A percentile compares a stretch with the other conserved stretches of the same genome.
These are phyloP conservation scores for Cassiopea andromeda DNA, from an alignment of 30 jellyfish, hydroid and myxozoan genomes.

Conservation along the genomic window DNA sequence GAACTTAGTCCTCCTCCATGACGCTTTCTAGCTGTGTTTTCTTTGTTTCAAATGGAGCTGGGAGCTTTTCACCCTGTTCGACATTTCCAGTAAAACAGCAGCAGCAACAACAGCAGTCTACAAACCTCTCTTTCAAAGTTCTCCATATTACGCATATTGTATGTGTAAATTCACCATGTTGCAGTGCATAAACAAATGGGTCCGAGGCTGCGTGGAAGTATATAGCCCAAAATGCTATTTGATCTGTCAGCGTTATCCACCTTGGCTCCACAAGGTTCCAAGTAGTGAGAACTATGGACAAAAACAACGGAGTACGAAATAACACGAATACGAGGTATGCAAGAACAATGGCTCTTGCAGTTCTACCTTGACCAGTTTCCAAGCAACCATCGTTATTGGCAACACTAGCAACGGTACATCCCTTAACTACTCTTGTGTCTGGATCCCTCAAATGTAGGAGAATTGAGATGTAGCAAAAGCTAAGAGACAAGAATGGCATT, in stretches of 20 bases:
- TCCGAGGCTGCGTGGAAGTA: constrained; percentile 84
- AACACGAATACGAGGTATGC: constrained; percentile 24
- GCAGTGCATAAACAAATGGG: constrained; percentile 79
- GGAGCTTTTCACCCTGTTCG: constrained; percentile 38
- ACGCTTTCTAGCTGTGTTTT: constrained; percentile 34
- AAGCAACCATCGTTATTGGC: constrained; percentile 48
- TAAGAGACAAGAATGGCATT: constrained; percentile 42
- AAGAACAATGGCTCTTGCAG: constrained; percentile 15
- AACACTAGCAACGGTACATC: constrained; percentile 65
- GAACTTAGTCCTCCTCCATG: constrained; percentile 36
- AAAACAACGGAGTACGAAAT: constrained; percentile 64
- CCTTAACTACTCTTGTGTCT: constrained; percentile 55
- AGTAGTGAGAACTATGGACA: constrained; percentile 27
- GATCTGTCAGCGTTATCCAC: constrained; percentile 66
- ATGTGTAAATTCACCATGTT: constrained; percentile 64
- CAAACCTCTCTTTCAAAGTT: constrained; percentile 38
- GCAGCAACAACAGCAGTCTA: constrained; percentile 67
- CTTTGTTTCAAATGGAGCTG: not conserved
- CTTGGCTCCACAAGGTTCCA: constrained; percentile 14
- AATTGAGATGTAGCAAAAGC: constrained; percentile 35
- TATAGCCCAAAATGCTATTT: constrained; percentile 78
- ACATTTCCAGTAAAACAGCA: constrained; percentile 28
- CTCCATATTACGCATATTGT: constrained; percentile 33
- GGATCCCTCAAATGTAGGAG: constrained; percentile 31
- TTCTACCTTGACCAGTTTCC: constrained; percentile 59